phyloP scores from a whole-genome alignment of 2,797 vertebrate species.

The Leontopithecus rosalia region DNA sequence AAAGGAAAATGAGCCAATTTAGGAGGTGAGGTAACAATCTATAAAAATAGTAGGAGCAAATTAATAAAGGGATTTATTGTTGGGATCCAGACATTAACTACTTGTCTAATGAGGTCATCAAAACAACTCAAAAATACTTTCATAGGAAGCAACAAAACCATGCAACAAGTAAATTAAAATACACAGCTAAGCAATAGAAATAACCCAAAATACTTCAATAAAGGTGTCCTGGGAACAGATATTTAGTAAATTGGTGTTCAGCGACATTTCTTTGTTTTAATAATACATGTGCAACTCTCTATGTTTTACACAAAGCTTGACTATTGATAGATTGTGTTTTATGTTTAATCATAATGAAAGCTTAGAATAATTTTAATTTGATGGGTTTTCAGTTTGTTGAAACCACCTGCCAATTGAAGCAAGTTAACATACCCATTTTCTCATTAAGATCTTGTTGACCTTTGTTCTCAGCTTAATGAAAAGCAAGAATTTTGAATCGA shows the following conservation, averaged over 20 bases:
- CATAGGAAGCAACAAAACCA: neutral
- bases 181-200: neutral
- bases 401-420: neutral
- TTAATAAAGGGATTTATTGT: neutral
- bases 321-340: conserved; percentile 30
- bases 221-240: neutral
- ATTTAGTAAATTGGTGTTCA: neutral
- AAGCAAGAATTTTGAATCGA: conserved; percentile 17
- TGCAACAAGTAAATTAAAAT: conserved; percentile 1
- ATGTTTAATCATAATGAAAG: conserved; percentile 40
- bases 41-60: neutral
- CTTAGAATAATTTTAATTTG: conserved; percentile 37
- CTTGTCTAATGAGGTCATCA: neutral
- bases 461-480: neutral
- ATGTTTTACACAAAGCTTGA: neutral
- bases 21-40: neutral
- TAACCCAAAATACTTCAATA: neutral
- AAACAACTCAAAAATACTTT: neutral
- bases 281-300: neutral
- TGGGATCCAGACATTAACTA: neutral
- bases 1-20: neutral
- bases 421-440: neutral
- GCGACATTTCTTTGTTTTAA: conserved; percentile 29
- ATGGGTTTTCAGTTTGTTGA: conserved; percentile 10
- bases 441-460: conserved; percentile 60